A percentile compares a stretch with the other conserved stretches of the same genome.
phyloP scores from a whole-genome alignment of 1,140 invertebrate genomes.

The Phymastichus coffea region DNA sequence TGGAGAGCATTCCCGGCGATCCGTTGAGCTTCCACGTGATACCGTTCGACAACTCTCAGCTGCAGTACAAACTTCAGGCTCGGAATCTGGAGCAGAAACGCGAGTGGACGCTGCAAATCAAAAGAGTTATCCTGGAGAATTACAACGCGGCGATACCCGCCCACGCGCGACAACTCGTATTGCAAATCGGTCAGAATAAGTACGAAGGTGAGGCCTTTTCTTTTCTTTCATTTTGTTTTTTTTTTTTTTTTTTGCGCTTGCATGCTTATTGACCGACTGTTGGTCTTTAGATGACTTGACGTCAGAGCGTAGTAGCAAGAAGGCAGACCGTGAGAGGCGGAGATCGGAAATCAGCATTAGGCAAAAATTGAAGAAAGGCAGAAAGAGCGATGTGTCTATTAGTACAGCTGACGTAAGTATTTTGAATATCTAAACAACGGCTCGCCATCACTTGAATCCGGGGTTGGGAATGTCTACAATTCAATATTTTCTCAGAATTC shows the following conservation, averaged over 20 bases:
- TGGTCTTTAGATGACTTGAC: no score
- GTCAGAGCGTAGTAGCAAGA: conserved; percentile 55
- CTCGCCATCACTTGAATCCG: no score
- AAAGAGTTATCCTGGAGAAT: conserved; percentile 91
- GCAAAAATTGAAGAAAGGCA: conserved; percentile 58
- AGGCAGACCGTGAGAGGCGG: conserved; percentile 68
- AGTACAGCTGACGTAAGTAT: conserved; percentile 47
- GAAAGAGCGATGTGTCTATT: conserved; percentile 51
- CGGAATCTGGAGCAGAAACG: conserved; percentile 87
- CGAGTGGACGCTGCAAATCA: conserved; percentile 89
- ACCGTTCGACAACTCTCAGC: conserved; percentile 88
- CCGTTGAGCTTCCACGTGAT: conserved; percentile 94
- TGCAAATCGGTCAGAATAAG: conserved; percentile 84
- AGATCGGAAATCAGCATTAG: conserved; percentile 67
- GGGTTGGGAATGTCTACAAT: no score
- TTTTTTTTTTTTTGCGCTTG: no score
- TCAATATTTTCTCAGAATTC: conserved; percentile 39
- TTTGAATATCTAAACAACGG: not conserved
- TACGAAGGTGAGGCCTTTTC: conserved; percentile 66
- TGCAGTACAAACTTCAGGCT: conserved; percentile 88
- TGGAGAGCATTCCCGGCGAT: conserved; percentile 91
- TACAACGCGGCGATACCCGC: conserved; percentile 91
- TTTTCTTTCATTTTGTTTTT: no score
- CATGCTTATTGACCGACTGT: no score
- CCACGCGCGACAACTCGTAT: conserved; percentile 88